phyloP scores from a whole-genome alignment of 1,140 invertebrate species.

The Drosophila bifasciata region DNA sequence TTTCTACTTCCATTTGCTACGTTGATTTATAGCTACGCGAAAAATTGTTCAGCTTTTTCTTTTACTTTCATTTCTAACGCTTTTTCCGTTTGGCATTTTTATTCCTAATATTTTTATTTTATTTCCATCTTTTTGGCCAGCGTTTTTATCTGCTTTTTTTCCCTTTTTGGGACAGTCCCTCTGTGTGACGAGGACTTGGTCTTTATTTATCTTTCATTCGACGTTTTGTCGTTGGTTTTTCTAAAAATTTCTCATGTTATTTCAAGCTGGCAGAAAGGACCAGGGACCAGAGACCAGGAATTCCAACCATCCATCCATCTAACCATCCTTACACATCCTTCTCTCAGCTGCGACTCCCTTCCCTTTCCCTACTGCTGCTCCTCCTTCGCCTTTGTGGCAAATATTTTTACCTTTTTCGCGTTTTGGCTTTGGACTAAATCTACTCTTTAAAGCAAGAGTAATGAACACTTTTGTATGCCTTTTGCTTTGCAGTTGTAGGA shows the following conservation, averaged over 20 bases:
- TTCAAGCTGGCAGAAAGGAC: slow-evolving; percentile 67
- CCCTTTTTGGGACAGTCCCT: slow-evolving; percentile 19
- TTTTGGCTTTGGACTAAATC: slow-evolving; percentile 56
- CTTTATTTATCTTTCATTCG: slow-evolving; percentile 84
- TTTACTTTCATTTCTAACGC: slow-evolving; percentile 28
- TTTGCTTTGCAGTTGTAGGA: too few relatives aligned
- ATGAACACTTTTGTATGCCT: too few relatives aligned
- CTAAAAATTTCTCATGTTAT: slow-evolving; percentile 79
- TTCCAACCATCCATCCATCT: background rate
- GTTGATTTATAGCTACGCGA: slow-evolving; percentile 67
- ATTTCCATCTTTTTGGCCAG: slow-evolving; percentile 35
- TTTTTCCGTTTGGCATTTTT: slow-evolving; percentile 17
- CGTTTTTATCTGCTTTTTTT: slow-evolving; percentile 19
- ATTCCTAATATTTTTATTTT: slow-evolving; percentile 41
- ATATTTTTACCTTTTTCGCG: slow-evolving; percentile 40
- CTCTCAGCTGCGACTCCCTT: background rate
- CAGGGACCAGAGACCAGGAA: background rate
- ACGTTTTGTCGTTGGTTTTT: slow-evolving; percentile 78
- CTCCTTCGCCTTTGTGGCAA: slow-evolving; percentile 9
- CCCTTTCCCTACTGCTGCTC: background rate
- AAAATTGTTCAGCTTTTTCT: slow-evolving; percentile 43
- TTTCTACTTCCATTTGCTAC: slow-evolving; percentile 16
- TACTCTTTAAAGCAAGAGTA: slow-evolving; percentile 23
- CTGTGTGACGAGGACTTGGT: slow-evolving; percentile 23
- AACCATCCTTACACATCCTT: slow-evolving; percentile 2